These are phyloP conservation scores for Nephrotoma flavescens DNA, from an alignment of 2,888 invertebrate species.

Conservation along the genomic window DNA sequence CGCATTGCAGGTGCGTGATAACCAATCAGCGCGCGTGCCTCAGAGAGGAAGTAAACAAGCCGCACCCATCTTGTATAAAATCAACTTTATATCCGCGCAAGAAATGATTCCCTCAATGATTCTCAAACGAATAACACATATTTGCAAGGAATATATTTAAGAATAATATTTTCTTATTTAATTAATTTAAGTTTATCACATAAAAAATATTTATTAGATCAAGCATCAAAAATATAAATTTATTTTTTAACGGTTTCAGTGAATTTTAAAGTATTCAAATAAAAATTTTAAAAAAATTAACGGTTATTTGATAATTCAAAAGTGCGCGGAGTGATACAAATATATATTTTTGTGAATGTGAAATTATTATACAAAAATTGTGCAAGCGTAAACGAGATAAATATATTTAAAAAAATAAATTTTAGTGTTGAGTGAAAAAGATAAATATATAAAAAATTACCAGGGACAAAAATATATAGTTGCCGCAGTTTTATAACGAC, in stretches of 20 bases:
- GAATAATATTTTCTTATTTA: neutral
- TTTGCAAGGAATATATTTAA: neutral
- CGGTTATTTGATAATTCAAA: neutral
- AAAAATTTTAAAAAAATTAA: neutral
- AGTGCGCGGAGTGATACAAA: slow-evolving; percentile 1
- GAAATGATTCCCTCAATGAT: slow-evolving; percentile 42
- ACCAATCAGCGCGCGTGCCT: slow-evolving; percentile 55
- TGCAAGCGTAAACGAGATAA: neutral
- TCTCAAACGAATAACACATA: slow-evolving; percentile 19
- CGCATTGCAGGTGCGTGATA: slow-evolving; percentile 75
- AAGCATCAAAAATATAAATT: neutral
- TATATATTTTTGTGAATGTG: neutral
- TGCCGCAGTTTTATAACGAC: slow-evolving; percentile 6
- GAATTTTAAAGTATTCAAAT: neutral
- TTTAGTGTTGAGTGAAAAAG: neutral
- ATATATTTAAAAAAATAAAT: neutral
- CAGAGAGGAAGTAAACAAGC: slow-evolving; percentile 50
- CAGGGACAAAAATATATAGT: slow-evolving; percentile 3
- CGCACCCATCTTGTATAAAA: slow-evolving; percentile 57
- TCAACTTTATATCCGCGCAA: slow-evolving; percentile 43
- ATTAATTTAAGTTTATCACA: neutral
- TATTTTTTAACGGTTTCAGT: neutral
- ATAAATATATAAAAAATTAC: neutral
- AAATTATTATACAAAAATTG: neutral
- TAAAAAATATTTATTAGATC: neutral